Conservation (phyloP, 35 echinoderm and acorn worm genomes). For the Apostichopus parvimensis region DNA sequence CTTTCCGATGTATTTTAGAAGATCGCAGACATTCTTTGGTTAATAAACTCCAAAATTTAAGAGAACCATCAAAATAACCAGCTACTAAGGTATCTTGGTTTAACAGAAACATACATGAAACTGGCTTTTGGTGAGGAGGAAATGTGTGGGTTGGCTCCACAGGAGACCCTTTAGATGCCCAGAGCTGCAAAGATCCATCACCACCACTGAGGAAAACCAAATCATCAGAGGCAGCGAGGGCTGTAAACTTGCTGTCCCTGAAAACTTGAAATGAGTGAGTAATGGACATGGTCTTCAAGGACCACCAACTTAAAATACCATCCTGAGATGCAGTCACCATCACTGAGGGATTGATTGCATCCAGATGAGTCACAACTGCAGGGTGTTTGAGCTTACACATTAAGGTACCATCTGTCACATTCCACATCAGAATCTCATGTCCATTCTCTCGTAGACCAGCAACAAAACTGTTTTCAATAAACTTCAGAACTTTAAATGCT, state of each 20-base stretch:
- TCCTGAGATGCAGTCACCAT: constrained; percentile 59
- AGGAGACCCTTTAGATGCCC: constrained; percentile 9
- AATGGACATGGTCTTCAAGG: constrained; percentile 42
- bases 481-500: constrained; percentile 45
- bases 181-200: constrained; percentile 18
- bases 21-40: constrained; percentile 40
- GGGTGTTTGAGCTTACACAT: constrained; percentile 40
- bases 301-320: constrained; percentile 57
- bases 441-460: constrained; percentile 50
- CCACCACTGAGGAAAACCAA: background rate
- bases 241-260: background rate
- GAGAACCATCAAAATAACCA: constrained; percentile 74
- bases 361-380: constrained; percentile 8
- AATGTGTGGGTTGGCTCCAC: background rate
- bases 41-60: constrained; percentile 73
- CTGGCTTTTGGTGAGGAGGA: background rate
- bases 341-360: background rate
- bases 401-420: constrained; percentile 23
- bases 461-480: background rate
- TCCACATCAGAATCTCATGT: constrained; percentile 59
- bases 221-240: background rate
- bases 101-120: constrained; percentile 32
- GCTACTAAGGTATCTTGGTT: constrained; percentile 14
- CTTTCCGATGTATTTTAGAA: constrained; percentile 24
- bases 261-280: constrained; percentile 19